Conservation (phyloP, 2,797 vertebrate species). For the Scolopax rusticola region DNA sequence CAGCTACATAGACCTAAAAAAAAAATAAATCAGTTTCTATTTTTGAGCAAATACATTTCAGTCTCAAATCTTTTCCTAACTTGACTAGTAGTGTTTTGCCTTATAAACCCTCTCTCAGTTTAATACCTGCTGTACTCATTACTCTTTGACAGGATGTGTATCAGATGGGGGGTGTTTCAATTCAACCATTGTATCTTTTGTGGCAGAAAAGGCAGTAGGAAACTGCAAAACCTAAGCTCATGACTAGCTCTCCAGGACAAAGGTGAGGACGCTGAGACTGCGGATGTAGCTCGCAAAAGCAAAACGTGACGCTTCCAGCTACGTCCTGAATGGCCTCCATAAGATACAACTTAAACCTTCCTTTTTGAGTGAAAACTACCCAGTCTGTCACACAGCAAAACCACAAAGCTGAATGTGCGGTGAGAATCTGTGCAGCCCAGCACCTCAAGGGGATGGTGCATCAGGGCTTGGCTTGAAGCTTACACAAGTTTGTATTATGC, state of each 20-base stretch:
- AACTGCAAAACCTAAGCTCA: neutral
- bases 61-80: neutral
- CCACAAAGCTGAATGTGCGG: neutral
- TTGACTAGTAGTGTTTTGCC: neutral
- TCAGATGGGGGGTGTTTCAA: neutral
- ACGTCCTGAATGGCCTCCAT: neutral
- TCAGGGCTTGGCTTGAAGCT: neutral
- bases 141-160: neutral
- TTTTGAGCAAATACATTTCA: neutral
- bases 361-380: rapidly evolving
- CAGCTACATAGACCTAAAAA: neutral
- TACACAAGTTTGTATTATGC: rapidly evolving
- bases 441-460: neutral
- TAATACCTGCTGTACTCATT: neutral
- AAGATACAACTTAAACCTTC: neutral
- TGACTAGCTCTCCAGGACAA: neutral
- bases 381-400: neutral
- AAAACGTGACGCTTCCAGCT: neutral
- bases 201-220: neutral
- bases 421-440: neutral
- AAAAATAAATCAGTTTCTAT: rapidly evolving
- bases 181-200: neutral
- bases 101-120: neutral
- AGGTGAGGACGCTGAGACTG: rapidly evolving
- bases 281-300: neutral